Evolutionary conservation across 2,888 invertebrate genomes (phyloP).

Genomic region (Graphium colonna): DNA sequence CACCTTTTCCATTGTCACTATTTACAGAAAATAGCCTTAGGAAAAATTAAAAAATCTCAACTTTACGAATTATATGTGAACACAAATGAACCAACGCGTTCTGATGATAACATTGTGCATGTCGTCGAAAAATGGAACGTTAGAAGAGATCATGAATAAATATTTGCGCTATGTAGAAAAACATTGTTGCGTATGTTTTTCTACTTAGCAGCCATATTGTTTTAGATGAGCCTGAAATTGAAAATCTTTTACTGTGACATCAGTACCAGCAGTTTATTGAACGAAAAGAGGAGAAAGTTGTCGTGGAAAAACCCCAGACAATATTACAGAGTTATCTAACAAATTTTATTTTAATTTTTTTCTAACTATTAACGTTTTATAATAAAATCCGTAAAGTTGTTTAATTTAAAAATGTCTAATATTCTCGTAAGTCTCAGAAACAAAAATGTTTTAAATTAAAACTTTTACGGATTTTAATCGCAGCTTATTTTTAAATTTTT

Average conservation of each 20-base stretch:
- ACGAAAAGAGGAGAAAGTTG: slow-evolving; percentile 23
- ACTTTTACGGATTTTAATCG: too few relatives aligned
- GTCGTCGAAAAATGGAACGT: slow-evolving; percentile 34
- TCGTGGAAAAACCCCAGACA: slow-evolving; percentile 27
- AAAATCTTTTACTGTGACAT: slow-evolving; percentile 12
- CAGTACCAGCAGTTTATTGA: slow-evolving; percentile 20
- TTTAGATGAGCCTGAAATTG: slow-evolving; percentile 25
- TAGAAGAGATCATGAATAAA: neutral
- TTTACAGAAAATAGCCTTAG: slow-evolving; percentile 33
- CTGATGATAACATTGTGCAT: slow-evolving; percentile 31
- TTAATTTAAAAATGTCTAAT: too few relatives aligned
- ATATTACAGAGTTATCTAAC: slow-evolving; percentile 27
- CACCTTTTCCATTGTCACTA: slow-evolving; percentile 31
- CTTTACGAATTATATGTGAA: slow-evolving; percentile 32
- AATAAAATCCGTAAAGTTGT: too few relatives aligned
- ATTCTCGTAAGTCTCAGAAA: too few relatives aligned
- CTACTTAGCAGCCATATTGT: slow-evolving; percentile 27
- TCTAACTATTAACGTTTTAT: too few relatives aligned
- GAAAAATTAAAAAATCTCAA: slow-evolving; percentile 34
- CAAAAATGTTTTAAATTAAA: too few relatives aligned
- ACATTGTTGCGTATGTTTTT: too few relatives aligned
- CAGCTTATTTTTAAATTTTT: too few relatives aligned
- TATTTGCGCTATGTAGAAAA: neutral
- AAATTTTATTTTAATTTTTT: too few relatives aligned
- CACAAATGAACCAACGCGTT: slow-evolving; percentile 26